A percentile compares a stretch with the other conserved stretches of the same genome.
Conservation (phyloP, 2,888 invertebrate species). For the Eupithecia insigniata region DNA sequence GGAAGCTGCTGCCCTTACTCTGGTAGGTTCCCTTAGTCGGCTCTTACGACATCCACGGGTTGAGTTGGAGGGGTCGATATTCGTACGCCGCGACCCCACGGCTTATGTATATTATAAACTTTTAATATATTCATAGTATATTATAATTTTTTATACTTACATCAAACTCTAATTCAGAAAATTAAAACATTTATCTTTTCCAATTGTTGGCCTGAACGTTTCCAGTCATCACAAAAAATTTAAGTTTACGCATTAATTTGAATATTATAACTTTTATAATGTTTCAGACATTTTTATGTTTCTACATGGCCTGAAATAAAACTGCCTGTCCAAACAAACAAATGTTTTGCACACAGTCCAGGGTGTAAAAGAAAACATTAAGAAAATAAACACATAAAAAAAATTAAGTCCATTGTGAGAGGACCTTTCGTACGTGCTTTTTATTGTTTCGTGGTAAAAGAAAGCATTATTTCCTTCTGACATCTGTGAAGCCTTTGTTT, state of each 20-base stretch:
- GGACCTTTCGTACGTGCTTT: neutral
- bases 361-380: neutral
- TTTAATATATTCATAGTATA: no score
- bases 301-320: slow-evolving; percentile 20
- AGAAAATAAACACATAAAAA: neutral
- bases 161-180: neutral
- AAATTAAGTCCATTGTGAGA: neutral
- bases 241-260: neutral
- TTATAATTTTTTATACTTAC: neutral
- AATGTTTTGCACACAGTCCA: slow-evolving; percentile 25
- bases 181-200: neutral
- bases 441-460: neutral
- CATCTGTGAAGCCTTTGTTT: slow-evolving; percentile 12
- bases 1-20: no score
- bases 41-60: no score
- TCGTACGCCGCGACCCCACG: no score
- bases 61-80: no score
- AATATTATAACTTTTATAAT: neutral
- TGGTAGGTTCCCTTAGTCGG: no score
- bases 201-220: neutral
- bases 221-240: neutral
- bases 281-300: slow-evolving; percentile 11
- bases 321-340: slow-evolving; percentile 24
- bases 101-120: no score
- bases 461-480: neutral